A percentile compares a stretch with the other conserved stretches of the same genome.
These are phyloP conservation scores for Drosophila santomea DNA, from an alignment of 1,140 invertebrate genomes.

Conservation along the genomic window DNA sequence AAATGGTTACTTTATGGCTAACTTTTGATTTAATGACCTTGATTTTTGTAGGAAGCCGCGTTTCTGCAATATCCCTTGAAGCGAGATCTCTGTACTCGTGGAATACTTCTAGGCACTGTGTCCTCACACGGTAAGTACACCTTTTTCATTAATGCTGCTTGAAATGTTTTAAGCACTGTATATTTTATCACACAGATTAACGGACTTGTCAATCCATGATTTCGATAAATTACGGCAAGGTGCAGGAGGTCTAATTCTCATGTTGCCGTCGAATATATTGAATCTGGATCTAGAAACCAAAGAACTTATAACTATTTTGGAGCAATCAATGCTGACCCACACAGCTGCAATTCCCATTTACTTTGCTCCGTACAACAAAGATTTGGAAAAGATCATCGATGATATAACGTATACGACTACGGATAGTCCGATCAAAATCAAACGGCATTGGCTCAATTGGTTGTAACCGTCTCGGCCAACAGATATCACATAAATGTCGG, in stretches of 20 bases:
- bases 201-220: conserved; percentile 91
- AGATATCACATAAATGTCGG: conserved; percentile 94
- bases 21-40: no score
- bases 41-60: conserved; percentile 89
- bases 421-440: conserved; percentile 61
- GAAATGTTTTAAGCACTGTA: background rate
- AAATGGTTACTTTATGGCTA: no score
- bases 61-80: conserved; percentile 91
- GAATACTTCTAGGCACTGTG: conserved; percentile 94
- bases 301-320: conserved; percentile 92
- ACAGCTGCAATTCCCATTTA: conserved; percentile 95
- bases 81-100: conserved; percentile 94
- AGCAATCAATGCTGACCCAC: conserved; percentile 92
- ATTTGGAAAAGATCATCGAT: conserved; percentile 91
- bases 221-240: conserved; percentile 92
- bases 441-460: conserved; percentile 91
- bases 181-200: conserved; percentile 85
- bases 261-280: conserved; percentile 92
- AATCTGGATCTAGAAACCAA: conserved; percentile 88
- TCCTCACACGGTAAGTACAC: conserved; percentile 87
- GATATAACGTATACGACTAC: conserved; percentile 88
- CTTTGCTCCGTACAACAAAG: conserved; percentile 91
- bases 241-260: conserved; percentile 93
- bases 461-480: conserved; percentile 95
- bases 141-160: background rate